Percentiles rank a stretch among this genome's conserved stretches.
These are phyloP conservation scores for Caenorhabditis macrosperma DNA, from an alignment of 2,888 invertebrate species.

Conservation along the genomic window DNA sequence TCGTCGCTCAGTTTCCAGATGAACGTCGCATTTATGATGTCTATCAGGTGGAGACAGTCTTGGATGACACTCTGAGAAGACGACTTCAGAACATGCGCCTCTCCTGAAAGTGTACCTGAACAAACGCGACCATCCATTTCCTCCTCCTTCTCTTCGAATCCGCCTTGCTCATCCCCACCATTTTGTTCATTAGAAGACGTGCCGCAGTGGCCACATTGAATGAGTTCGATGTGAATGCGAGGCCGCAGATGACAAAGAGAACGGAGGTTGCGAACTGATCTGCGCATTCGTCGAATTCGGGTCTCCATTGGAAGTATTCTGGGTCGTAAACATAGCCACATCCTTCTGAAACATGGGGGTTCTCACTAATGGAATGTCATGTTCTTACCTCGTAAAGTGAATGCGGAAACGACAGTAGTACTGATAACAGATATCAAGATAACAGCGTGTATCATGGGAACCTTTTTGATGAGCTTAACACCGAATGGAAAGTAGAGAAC, in stretches of 20 bases:
- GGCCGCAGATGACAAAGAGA: not conserved
- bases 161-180: constrained; percentile 18
- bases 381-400: constrained; percentile 13
- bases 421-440: not conserved
- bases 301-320: constrained; percentile 27
- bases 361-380: not conserved
- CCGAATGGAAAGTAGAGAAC: constrained; percentile 50
- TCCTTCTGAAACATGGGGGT: constrained; percentile 2
- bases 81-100: not conserved
- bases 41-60: constrained; percentile 44
- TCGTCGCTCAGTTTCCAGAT: constrained; percentile 23
- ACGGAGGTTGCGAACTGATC: not conserved
- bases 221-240: constrained; percentile 16
- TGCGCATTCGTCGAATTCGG: constrained; percentile 22
- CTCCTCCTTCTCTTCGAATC: constrained; percentile 21
- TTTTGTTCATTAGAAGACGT: constrained; percentile 33
- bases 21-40: constrained; percentile 33
- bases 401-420: not conserved
- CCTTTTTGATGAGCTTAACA: constrained; percentile 3
- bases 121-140: constrained; percentile 47
- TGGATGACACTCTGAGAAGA: constrained; percentile 23
- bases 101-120: constrained; percentile 10
- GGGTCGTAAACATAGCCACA: constrained; percentile 49
- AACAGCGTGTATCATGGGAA: constrained; percentile 21
- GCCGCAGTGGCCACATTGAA: constrained; percentile 33